phyloP scores from a whole-genome alignment of 2,113 vertebrate genomes.

The Lagopus leucura region DNA sequence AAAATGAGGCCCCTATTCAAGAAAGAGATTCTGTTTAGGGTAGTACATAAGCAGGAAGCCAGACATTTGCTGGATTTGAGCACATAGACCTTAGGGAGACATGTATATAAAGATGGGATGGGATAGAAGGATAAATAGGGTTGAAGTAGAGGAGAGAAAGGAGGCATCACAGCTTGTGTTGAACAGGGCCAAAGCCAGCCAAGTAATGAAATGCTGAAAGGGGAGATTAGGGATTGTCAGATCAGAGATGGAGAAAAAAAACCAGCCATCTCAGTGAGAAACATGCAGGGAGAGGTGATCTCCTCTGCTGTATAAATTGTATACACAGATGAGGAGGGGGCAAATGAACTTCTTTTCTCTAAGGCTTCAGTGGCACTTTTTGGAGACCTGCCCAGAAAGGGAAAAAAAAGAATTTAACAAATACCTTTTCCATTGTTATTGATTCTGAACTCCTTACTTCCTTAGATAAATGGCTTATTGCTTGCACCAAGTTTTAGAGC shows the following conservation, averaged over 20 bases:
- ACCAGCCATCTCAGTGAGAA: background rate
- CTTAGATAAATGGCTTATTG: background rate
- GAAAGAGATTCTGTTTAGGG: background rate
- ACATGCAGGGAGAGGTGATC: background rate
- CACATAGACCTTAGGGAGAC: background rate
- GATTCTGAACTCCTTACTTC: background rate
- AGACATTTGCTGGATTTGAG: background rate
- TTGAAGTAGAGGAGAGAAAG: background rate
- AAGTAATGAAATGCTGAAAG: background rate
- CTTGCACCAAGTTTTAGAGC: background rate
- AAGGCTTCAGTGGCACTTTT: background rate
- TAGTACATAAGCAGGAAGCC: background rate
- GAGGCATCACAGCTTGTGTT: background rate
- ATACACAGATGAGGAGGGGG: background rate
- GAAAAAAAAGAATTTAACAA: background rate
- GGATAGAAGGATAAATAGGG: background rate
- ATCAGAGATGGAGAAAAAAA: background rate
- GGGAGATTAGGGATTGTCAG: background rate
- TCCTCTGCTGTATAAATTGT: background rate
- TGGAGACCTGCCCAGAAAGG: background rate
- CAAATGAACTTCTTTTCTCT: background rate
- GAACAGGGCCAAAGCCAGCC: background rate
- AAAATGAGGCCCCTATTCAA: conserved; percentile 1
- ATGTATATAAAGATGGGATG: background rate
- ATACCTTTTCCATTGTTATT: background rate